These are phyloP conservation scores for Matsumyia berberina DNA, from an alignment of 2,888 invertebrate species.

Conservation along the genomic window DNA sequence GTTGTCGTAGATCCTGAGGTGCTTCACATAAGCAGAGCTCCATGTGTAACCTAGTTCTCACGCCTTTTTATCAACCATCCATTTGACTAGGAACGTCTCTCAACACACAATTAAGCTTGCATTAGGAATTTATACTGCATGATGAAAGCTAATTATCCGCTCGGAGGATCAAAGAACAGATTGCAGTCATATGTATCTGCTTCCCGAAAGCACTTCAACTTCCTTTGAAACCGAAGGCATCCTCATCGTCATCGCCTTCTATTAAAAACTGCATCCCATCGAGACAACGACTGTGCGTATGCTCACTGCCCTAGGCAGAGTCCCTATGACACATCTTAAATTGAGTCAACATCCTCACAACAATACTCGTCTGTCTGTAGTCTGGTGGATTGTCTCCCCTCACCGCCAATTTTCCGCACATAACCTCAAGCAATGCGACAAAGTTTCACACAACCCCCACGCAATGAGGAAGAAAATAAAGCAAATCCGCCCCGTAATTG, in stretches of 20 bases:
- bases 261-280: constrained; percentile 19
- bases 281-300: constrained; percentile 13
- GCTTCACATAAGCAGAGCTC: too few species aligned
- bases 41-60: too few species aligned
- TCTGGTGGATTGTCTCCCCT: constrained; percentile 21
- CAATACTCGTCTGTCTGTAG: constrained; percentile 26
- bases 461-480: constrained; percentile 12
- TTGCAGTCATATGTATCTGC: constrained; percentile 40
- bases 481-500: constrained; percentile 40
- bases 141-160: constrained; percentile 32
- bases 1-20: too few species aligned
- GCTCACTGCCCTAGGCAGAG: constrained; percentile 33
- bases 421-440: constrained; percentile 55
- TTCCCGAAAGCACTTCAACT: constrained; percentile 42
- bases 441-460: constrained; percentile 9
- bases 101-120: background rate
- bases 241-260: background rate
- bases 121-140: constrained; percentile 14
- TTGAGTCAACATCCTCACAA: constrained; percentile 44
- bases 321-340: constrained; percentile 28
- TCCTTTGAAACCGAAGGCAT: constrained; percentile 34
- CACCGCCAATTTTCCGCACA: constrained; percentile 33
- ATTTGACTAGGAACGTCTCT: constrained; percentile 23
- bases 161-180: constrained; percentile 51
- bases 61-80: background rate